Evolutionary conservation across 2,888 invertebrate genomes (phyloP), one percentile per base, ranked within the genome.

Genomic region (Drosophila longiperda): DNA sequence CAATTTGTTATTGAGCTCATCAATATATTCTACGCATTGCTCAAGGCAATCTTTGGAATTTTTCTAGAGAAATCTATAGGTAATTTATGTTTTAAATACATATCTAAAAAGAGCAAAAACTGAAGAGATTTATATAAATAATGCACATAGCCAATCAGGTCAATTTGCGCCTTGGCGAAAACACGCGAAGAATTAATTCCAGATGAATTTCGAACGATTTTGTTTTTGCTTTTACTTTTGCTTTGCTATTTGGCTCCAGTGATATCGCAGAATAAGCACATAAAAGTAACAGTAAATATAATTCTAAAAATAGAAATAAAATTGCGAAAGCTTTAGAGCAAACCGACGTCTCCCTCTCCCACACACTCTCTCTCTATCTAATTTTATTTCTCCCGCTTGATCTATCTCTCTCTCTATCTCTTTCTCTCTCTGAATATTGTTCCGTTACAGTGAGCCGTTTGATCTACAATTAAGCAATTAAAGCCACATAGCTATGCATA

Each of bases 401-500:
- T 3, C 26, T 23, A 36, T 17, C n/a, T 53, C 17, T 38, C 12
- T 29, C 9, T 59, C 20, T 12, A 3, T 23, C 3, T 42, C 42
- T 5, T 23, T 26, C 23, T 52, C 26, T 42, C 11, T 23, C 33
- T 60, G 9, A 29, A 26, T 59, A 64, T 66, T 68, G 26, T 32
- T 53, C 32, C 48, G 65, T 68, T 82, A 62, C 49, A 68, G 23
- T 57, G 70, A 61, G 54, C 57, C 70, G 63, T 87, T 84, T 89
- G 83, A 84, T 84, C 90, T 82, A 66, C 67, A 84, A 89, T 87
- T 87, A 82, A 87, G 83, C 71, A 87, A 87, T 87, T 78, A 84
- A 64, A 59, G 45, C 52, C 42, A 36, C 17, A 61, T 59, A 58
- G 17, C 12, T 52, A 32, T 8, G 32, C 23, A 48, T 36, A 61